phyloP scores from a whole-genome alignment of 2,113 vertebrate species.

The Pseudolaguvia tuberculata region DNA sequence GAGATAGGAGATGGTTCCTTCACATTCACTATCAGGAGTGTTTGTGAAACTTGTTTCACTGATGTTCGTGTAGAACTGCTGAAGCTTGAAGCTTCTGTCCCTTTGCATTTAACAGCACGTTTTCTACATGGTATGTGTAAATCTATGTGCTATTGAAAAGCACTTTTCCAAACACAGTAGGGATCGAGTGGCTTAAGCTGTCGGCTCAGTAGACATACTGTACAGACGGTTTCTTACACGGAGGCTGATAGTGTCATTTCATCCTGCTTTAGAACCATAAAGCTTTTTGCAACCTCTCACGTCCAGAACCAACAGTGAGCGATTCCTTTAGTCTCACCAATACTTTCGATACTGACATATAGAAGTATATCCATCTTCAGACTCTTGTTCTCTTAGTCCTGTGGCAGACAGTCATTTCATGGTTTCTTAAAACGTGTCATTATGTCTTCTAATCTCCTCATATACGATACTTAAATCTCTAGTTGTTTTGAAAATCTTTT shows the following conservation, averaged over 20 bases:
- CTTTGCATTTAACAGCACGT: conserved; percentile 16
- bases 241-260: conserved; percentile 47
- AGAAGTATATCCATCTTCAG: conserved; percentile 35
- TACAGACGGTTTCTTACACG: conserved; percentile 39
- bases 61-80: conserved; percentile 23
- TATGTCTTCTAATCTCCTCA: conserved; percentile 12
- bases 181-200: conserved; percentile 40
- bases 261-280: conserved; percentile 33
- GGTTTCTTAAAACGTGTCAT: conserved; percentile 23
- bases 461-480: background rate
- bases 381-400: conserved; percentile 11
- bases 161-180: conserved; percentile 8
- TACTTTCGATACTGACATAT: conserved; percentile 40
- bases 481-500: background rate
- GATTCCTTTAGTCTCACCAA: conserved; percentile 28
- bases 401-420: conserved; percentile 23
- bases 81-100: conserved; percentile 4
- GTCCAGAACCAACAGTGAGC: conserved; percentile 32
- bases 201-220: conserved; percentile 39
- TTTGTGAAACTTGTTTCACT: background rate
- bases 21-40: background rate
- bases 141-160: background rate
- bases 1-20: background rate
- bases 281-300: conserved; percentile 37
- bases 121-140: conserved; percentile 18